These are phyloP conservation scores for Erethizon dorsatum DNA, from an alignment of 2,797 vertebrate species.

Conservation along the genomic window DNA sequence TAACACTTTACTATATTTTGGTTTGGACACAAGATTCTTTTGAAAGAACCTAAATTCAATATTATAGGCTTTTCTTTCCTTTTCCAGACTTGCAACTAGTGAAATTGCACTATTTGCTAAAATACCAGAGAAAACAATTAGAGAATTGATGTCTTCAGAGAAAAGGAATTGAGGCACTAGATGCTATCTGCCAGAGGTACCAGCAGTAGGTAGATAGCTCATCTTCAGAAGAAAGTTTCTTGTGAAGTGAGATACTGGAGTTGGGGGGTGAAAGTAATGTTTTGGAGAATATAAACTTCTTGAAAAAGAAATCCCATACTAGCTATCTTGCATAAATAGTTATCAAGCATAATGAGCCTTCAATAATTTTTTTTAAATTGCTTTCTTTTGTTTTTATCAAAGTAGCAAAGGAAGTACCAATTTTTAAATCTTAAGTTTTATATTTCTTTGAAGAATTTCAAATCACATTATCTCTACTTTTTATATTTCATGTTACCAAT, in stretches of 20 bases:
- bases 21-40: not conserved
- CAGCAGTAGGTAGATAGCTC: not conserved
- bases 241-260: not conserved
- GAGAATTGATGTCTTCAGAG: not conserved
- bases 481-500: not conserved
- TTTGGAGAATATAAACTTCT: not conserved
- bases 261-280: not conserved
- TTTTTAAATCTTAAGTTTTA: slow-evolving; percentile 30
- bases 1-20: not conserved
- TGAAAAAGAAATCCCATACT: not conserved
- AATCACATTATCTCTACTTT: not conserved
- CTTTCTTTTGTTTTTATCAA: not conserved
- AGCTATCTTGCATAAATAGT: not conserved
- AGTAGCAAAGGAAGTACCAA: not conserved
- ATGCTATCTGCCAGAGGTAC: not conserved
- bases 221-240: not conserved
- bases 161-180: not conserved
- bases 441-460: slow-evolving; percentile 42
- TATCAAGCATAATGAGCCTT: not conserved
- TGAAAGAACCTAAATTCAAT: not conserved
- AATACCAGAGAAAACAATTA: not conserved
- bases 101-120: not conserved
- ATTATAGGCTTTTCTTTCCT: not conserved
- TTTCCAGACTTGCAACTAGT: not conserved
- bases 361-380: not conserved